phyloP scores from a whole-genome alignment of 2,888 invertebrate species.

The Salpingus planirostris region DNA sequence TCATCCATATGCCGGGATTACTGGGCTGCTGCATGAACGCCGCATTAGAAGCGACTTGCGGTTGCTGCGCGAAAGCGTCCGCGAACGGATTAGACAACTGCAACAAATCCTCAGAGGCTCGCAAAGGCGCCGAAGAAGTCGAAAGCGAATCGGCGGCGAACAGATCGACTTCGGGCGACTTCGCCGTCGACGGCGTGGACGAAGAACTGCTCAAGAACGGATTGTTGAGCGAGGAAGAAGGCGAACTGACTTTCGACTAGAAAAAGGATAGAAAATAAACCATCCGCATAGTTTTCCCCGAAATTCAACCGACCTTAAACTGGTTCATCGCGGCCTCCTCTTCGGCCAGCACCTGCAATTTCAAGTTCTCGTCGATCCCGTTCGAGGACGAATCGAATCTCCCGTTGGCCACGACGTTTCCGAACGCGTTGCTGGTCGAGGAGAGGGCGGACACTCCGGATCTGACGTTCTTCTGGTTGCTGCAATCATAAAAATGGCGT shows the following conservation, averaged over 20 bases:
- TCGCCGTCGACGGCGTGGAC: slow-evolving; percentile 27
- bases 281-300: background rate
- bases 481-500: slow-evolving; percentile 28
- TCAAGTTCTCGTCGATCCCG: slow-evolving; percentile 77
- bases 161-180: slow-evolving; percentile 61
- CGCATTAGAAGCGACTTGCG: slow-evolving; percentile 4
- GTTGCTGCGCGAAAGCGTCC: slow-evolving; percentile 47
- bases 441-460: slow-evolving; percentile 82
- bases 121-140: slow-evolving; percentile 39
- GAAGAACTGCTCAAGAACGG: slow-evolving; percentile 60
- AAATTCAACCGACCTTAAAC: slow-evolving; percentile 62
- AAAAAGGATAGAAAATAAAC: no score
- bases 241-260: slow-evolving; percentile 61
- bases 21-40: slow-evolving; percentile 26
- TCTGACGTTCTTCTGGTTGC: slow-evolving; percentile 82
- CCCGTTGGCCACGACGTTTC: slow-evolving; percentile 58
- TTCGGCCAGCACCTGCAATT: slow-evolving; percentile 83
- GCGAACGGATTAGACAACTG: slow-evolving; percentile 89
- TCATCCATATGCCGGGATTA: no score
- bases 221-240: slow-evolving; percentile 62
- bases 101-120: slow-evolving; percentile 82
- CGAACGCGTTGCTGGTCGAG: slow-evolving; percentile 82
- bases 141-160: slow-evolving; percentile 54
- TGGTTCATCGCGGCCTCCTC: slow-evolving; percentile 95
- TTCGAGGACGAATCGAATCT: slow-evolving; percentile 46